Evolutionary conservation across 2,113 vertebrate genomes (phyloP).

Genomic region (Psittacula cyanocephala): DNA sequence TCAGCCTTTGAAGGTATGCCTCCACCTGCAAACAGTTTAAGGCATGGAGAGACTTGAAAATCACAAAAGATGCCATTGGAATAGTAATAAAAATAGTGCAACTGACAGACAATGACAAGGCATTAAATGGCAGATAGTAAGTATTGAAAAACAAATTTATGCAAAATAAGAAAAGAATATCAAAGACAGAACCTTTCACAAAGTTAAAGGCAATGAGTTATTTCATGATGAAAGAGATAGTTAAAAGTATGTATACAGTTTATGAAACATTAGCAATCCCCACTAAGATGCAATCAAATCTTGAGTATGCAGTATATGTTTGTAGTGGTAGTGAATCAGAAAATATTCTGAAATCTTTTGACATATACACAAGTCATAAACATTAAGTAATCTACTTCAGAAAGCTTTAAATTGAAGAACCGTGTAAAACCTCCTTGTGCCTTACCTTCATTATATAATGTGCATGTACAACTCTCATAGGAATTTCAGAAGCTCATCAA

Average conservation of each 20-base stretch:
- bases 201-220: slow-evolving; percentile 57
- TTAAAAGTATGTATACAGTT: slow-evolving; percentile 59
- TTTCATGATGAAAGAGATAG: slow-evolving; percentile 50
- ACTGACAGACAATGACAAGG: slow-evolving; percentile 60
- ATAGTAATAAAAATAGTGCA: slow-evolving; percentile 50
- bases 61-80: not conserved
- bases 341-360: slow-evolving; percentile 15
- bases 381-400: slow-evolving; percentile 34
- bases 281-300: slow-evolving; percentile 15
- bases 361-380: slow-evolving; percentile 30
- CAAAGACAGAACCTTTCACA: slow-evolving; percentile 48
- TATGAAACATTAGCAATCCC: slow-evolving; percentile 37
- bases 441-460: not conserved
- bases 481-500: slow-evolving; percentile 50
- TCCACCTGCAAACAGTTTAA: not conserved
- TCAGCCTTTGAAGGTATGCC: not conserved
- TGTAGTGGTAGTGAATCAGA: slow-evolving; percentile 9
- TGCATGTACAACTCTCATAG: not conserved
- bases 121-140: slow-evolving; percentile 46
- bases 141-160: slow-evolving; percentile 63
- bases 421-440: not conserved
- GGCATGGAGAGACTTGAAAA: slow-evolving; percentile 13
- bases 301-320: not conserved
- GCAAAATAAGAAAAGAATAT: slow-evolving; percentile 65
- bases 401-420: slow-evolving; percentile 11